Evolutionary conservation across 2,888 invertebrate species (phyloP), one percentile per base, ranked within the genome.

Genomic region (Ophraella communa): DNA sequence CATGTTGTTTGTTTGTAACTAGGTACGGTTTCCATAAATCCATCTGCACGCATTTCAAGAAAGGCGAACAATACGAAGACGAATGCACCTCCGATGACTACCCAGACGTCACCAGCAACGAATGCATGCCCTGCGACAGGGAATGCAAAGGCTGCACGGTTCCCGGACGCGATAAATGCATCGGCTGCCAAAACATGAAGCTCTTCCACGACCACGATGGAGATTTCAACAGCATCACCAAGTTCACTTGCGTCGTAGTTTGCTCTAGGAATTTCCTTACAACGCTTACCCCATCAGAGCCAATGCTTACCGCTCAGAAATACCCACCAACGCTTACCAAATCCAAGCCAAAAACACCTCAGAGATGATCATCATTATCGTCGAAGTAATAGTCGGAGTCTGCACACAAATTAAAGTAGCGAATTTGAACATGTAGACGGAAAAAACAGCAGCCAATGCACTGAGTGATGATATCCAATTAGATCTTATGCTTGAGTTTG

Each of bases 91-190:
- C 86, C 0, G 94, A 95, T 78, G 91, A 94, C 78, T 97, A 90
- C 78, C 91, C 94, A 0, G 92, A 95, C 73, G 87, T 90, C 64
- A 83, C 83, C 0, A 87, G 86, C 17, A 89, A 90, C 70, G 86
- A 88, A 57, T 96, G 95, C 76, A 85, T 90, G 18, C 87, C 88
- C 18, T 95, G 95, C 72, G 88, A 93, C 75, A 79, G 84, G 1
- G 94, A 96, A 82, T 98, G 98, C 78, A 87, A 91, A 54, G 93
- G 93, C 1, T 96, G 96, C 78, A 86, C 82, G 0, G 96, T 96
- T 0, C 91, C 93, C 0, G 87, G 88, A 0, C 85, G 90, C 0
- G 88, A 88, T 53, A 89, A 94, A 69, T 96, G 96, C 76, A 78
- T 87, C 8, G 88, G 89, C 71, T 95, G 95, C 76, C 87, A 91